Evolutionary conservation across 2,797 vertebrate genomes (phyloP), one percentile per base, ranked within the genome.

Genomic region (Leptodactylus fallax): DNA sequence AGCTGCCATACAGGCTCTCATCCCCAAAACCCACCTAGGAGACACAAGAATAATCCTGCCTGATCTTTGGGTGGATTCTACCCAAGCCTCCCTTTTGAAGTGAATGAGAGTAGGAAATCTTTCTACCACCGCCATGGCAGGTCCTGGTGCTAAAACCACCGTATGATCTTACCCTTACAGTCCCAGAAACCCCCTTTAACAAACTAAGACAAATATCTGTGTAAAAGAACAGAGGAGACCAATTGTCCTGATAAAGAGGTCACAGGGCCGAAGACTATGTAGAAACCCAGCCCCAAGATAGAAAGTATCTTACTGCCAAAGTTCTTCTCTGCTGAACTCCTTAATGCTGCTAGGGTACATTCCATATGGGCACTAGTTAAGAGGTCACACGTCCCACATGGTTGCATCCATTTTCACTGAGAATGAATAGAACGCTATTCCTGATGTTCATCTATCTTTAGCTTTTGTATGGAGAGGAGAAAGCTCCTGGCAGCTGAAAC

Each of bases 311-410:
- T 69, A 12, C 14, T 13, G 25, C 25, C 65, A 16, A 2, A 6
- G 19, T 9, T 45, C 72, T 76, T 19, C 49, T 76, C 2, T 53
- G 3, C 49, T 25, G 47, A 7, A 19, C 47, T 67, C 19, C n/a
- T 53, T 21, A 19, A 12, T 61, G 27, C 45, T 82, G 61, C 61
- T 82, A 23, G 13, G 45, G 47, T 49, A 51, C 80, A 82, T 82
- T 65, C 80, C 80, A 49, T 49, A 13, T 53, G 45, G 14, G 47
- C 23, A 23, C 7, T 71, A 25, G 36, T 19, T 13, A 65, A 7
- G 79, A 1, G 47, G 36, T 7, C 25, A 60, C 23, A n/a, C 58
- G 9, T 7, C 27, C 2, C 9, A 21, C 10, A 21, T 23, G 10
- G 45, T 51, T 21, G 2, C 19, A 16, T 56, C 17, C 25, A 4